Conservation (phyloP, 2,113 vertebrate species). For the Cariama cristata region DNA sequence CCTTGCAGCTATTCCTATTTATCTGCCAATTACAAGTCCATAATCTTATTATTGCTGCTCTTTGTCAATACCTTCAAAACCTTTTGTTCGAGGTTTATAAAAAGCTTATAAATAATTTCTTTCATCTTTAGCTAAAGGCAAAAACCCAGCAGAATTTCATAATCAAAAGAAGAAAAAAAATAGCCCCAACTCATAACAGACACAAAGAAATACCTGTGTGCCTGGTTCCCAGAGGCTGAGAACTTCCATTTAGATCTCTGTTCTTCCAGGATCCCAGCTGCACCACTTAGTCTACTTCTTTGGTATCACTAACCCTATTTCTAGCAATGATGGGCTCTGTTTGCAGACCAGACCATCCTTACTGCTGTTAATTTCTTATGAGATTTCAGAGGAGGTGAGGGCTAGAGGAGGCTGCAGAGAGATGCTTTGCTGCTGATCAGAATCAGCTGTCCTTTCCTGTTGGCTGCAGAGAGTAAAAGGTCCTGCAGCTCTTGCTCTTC, state of each 20-base stretch:
- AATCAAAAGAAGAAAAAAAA: not conserved
- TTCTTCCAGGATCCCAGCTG: not conserved
- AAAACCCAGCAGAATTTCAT: not conserved
- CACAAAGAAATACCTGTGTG: conserved; percentile 66
- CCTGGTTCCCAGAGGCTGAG: not conserved
- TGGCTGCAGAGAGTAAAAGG: conserved; percentile 58
- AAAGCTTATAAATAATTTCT: conserved; percentile 12
- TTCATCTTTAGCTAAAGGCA: not conserved
- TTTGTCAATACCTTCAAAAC: not conserved
- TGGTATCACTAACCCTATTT: not conserved
- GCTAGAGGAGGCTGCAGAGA: conserved; percentile 19
- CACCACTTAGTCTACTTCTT: not conserved
- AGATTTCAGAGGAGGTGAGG: not conserved
- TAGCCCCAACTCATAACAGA: not conserved
- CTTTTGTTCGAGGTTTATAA: not conserved
- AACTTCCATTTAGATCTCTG: not conserved
- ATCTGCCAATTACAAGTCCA: not conserved
- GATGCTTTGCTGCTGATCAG: conserved; percentile 25
- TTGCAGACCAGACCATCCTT: not conserved
- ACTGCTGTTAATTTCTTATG: not conserved
- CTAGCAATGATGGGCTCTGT: not conserved
- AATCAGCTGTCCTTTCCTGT: conserved; percentile 58
- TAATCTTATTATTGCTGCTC: not conserved
- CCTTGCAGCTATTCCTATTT: not conserved
- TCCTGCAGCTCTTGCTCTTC: conserved; percentile 71